Percentiles rank a stretch among this genome's conserved stretches.
Evolutionary conservation across 1,140 invertebrate genomes (phyloP).

Genomic region (Euglossa dilemma): DNA sequence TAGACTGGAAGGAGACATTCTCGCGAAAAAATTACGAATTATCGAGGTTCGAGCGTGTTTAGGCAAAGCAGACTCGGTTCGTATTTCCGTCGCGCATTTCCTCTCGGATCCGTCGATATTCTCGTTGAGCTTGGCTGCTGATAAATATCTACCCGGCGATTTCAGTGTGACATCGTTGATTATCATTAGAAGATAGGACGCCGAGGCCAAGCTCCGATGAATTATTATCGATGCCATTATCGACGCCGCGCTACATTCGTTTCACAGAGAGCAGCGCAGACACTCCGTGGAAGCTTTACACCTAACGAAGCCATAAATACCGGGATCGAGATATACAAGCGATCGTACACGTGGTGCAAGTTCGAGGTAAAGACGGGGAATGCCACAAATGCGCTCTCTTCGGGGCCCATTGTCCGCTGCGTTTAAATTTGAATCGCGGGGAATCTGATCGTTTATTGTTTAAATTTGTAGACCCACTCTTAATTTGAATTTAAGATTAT

Average conservation of each 20-base stretch:
- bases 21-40: too few species aligned
- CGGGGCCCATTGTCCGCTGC: constrained; percentile 72
- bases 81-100: too few species aligned
- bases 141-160: constrained; percentile 11
- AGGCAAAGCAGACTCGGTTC: too few species aligned
- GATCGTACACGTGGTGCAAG: constrained; percentile 45
- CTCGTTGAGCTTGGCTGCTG: neutral
- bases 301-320: constrained; percentile 55
- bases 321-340: constrained; percentile 44
- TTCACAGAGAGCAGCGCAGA: neutral
- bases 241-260: constrained; percentile 18
- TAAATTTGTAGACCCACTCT: constrained; percentile 80
- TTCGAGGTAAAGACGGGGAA: constrained; percentile 58
- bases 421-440: constrained; percentile 79
- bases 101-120: neutral
- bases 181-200: constrained; percentile 23
- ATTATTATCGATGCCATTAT: constrained; percentile 36
- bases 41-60: too few species aligned
- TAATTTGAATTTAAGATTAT: constrained; percentile 81
- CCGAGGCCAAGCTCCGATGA: neutral
- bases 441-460: constrained; percentile 81
- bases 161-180: constrained; percentile 24
- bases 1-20: too few species aligned
- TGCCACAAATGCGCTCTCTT: constrained; percentile 59
- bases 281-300: constrained; percentile 36